phyloP scores from a whole-genome alignment of 2,113 vertebrate genomes.

The Neodon shergylaensis region DNA sequence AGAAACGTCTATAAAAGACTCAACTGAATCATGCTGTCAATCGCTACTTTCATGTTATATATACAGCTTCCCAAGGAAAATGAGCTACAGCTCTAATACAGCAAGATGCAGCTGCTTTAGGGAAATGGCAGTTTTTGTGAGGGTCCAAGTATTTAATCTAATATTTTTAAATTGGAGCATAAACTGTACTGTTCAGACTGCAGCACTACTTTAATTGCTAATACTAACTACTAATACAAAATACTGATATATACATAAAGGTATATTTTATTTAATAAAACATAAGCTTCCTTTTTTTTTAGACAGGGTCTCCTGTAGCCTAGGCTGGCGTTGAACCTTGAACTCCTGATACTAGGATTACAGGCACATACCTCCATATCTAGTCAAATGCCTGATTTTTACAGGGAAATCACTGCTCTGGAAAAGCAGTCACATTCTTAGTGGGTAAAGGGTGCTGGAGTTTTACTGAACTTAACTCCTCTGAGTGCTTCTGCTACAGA shows the following conservation, averaged over 20 bases:
- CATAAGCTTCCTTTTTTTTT: not conserved
- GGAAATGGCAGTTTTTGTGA: conserved; percentile 41
- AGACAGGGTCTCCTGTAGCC: not conserved
- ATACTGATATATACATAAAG: not conserved
- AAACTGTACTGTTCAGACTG: not conserved
- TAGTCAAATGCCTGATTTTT: not conserved
- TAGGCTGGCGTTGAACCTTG: not conserved
- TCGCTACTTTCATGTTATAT: not conserved
- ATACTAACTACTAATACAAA: conserved; percentile 20
- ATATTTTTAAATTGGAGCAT: conserved; percentile 33
- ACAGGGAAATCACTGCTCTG: not conserved
- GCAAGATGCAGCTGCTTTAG: not conserved
- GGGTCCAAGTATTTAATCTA: not conserved
- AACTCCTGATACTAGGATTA: not conserved
- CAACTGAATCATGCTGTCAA: not conserved
- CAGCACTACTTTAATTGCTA: not conserved
- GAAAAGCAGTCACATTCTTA: not conserved
- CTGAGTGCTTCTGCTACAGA: not conserved
- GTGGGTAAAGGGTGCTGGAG: not conserved
- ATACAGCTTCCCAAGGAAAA: conserved; percentile 17
- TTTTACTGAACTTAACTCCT: not conserved
- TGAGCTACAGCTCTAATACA: not conserved
- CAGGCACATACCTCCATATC: not conserved
- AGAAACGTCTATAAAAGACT: conserved; percentile 39
- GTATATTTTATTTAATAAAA: not conserved